These are phyloP conservation scores for Sinonovacula constricta DNA, from an alignment of 1,140 invertebrate genomes.

Conservation along the genomic window DNA sequence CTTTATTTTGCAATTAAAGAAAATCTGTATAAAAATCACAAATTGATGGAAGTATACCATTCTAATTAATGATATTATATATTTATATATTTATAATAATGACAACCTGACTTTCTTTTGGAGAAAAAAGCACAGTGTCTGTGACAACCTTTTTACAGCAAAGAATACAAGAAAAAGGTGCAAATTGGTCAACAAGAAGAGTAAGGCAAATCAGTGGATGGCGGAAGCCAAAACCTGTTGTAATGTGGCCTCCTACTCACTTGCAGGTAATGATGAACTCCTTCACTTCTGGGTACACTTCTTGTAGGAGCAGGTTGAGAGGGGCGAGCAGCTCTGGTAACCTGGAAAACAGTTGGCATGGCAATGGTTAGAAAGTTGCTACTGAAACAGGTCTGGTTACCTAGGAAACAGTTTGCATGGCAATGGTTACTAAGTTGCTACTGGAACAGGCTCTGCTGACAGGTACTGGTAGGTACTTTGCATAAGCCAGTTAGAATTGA, in stretches of 20 bases:
- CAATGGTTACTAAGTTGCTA: too few relatives aligned
- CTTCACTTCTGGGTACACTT: constrained; percentile 60
- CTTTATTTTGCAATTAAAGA: too few relatives aligned
- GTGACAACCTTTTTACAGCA: constrained; percentile 7
- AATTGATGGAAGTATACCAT: too few relatives aligned
- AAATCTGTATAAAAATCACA: too few relatives aligned
- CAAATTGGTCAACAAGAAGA: not conserved
- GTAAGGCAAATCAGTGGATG: not conserved
- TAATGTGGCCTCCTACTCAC: constrained; percentile 48
- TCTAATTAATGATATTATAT: constrained; percentile 7
- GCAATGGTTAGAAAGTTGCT: too few relatives aligned
- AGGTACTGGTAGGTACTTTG: too few relatives aligned
- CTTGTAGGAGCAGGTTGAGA: constrained; percentile 61
- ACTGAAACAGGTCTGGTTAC: too few relatives aligned
- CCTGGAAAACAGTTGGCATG: too few relatives aligned
- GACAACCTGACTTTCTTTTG: not conserved
- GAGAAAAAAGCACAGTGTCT: not conserved
- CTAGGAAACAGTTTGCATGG: too few relatives aligned
- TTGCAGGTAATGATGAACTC: constrained; percentile 69
- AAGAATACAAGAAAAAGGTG: not conserved
- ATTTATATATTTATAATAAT: constrained; percentile 30
- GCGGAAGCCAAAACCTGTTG: too few relatives aligned
- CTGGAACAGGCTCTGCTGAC: too few relatives aligned
- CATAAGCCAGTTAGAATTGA: too few relatives aligned
- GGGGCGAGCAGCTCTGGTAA: constrained; percentile 64